Evolutionary conservation across 37 sponge, comb jelly and placozoan species (phyloP).

Genomic region (Geodia barretti): DNA sequence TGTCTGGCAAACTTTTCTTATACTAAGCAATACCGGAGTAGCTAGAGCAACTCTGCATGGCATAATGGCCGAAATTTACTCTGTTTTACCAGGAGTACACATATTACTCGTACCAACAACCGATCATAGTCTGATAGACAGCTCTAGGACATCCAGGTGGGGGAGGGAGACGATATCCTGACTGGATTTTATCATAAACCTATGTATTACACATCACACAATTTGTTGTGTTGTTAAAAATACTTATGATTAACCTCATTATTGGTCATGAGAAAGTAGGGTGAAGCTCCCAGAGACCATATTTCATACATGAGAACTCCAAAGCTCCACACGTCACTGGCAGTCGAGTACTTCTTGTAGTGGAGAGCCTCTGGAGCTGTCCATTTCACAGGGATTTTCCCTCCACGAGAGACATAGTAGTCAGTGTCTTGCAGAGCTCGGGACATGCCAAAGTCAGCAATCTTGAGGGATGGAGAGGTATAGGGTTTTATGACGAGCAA

Average conservation of each 20-base stretch:
- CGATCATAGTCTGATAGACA: slow-evolving; percentile 41
- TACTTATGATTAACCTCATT: slow-evolving; percentile 6
- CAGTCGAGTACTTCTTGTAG: not conserved
- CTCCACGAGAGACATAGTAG: slow-evolving; percentile 9
- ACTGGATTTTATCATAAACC: slow-evolving; percentile 25
- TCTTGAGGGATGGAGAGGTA: not conserved
- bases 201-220: not conserved
- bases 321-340: slow-evolving; percentile 13
- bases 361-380: slow-evolving; percentile 10
- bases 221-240: too few species aligned
- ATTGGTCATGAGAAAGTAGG: not conserved
- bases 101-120: slow-evolving; percentile 58
- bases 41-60: too few species aligned
- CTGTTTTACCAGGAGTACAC: too few species aligned
- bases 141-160: slow-evolving; percentile 27
- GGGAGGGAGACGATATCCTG: slow-evolving; percentile 42
- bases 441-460: slow-evolving; percentile 7
- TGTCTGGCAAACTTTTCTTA: too few species aligned
- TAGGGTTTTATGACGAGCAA: too few species aligned
- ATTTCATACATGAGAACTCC: slow-evolving; percentile 5
- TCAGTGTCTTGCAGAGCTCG: not conserved
- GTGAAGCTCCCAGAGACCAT: not conserved
- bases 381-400: slow-evolving; percentile 8
- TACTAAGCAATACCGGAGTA: too few species aligned
- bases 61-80: not conserved